These are phyloP conservation scores for Fistularia commersonii DNA, from an alignment of 2,797 vertebrate genomes.

Conservation along the genomic window DNA sequence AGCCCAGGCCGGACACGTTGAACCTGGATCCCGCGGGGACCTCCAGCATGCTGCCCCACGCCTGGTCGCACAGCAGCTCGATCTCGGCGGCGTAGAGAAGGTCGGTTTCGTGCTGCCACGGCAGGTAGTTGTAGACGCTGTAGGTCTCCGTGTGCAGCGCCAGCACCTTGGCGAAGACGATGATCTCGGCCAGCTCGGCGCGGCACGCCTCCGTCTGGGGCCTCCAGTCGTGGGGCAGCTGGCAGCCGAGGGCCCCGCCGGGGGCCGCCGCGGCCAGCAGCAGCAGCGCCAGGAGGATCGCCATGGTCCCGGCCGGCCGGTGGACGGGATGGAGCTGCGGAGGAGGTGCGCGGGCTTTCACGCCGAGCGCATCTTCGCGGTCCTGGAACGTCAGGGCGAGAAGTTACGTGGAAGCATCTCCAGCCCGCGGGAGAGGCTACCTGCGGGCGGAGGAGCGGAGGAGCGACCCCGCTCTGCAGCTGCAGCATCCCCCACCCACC, in stretches of 20 bases:
- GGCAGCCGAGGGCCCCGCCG: constrained; percentile 66
- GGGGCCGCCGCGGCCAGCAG: constrained; percentile 48
- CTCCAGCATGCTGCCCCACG: constrained; percentile 86
- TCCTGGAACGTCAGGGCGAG: background rate
- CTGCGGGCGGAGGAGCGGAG: constrained; percentile 12
- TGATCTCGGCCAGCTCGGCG: constrained; percentile 83
- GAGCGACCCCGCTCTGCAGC: constrained; percentile 18
- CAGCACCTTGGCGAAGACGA: constrained; percentile 81
- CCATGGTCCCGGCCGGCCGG: constrained; percentile 52
- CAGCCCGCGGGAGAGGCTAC: constrained; percentile 1
- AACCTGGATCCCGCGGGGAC: constrained; percentile 82
- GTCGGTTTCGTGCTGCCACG: constrained; percentile 77
- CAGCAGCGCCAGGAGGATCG: constrained; percentile 52
- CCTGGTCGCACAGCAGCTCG: constrained; percentile 83
- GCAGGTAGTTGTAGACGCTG: constrained; percentile 81
- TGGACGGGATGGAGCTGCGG: constrained; percentile 13
- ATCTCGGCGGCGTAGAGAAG: constrained; percentile 83
- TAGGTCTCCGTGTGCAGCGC: constrained; percentile 79
- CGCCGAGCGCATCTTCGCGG: constrained; percentile 3
- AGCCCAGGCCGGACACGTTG: constrained; percentile 82
- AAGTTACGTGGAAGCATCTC: background rate
- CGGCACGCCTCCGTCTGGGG: constrained; percentile 84
- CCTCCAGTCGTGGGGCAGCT: constrained; percentile 82
- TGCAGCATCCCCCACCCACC: constrained; percentile 4
- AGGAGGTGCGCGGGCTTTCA: constrained; percentile 21